Conservation (phyloP, 2,797 vertebrate genomes). For the Menidia menidia region DNA sequence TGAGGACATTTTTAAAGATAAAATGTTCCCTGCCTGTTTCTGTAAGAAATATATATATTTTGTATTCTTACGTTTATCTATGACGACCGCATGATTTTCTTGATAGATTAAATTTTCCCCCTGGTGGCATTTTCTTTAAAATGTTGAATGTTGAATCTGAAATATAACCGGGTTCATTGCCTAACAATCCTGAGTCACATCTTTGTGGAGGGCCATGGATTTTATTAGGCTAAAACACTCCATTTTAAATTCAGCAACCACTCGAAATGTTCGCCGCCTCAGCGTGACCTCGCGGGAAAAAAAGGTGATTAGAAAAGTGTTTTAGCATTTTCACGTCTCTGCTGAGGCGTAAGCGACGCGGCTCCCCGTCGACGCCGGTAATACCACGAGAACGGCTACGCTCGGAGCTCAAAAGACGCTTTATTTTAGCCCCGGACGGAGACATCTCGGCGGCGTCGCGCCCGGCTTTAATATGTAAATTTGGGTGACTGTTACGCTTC, state of each 20-base stretch:
- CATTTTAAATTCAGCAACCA: background rate
- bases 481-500: conserved; percentile 34
- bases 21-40: too few relatives aligned
- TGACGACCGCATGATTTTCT: too few relatives aligned
- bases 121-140: background rate
- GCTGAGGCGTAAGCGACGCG: conserved; percentile 30
- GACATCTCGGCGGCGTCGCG: conserved; percentile 24
- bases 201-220: background rate
- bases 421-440: conserved; percentile 27
- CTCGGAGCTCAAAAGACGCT: conserved; percentile 26
- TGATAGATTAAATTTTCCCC: background rate
- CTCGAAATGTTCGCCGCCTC: background rate
- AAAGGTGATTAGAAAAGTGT: conserved; percentile 1
- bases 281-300: background rate
- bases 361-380: conserved; percentile 20
- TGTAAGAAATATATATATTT: too few relatives aligned
- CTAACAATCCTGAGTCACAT: background rate
- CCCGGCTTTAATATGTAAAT: conserved; percentile 50
- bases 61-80: too few relatives aligned
- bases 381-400: conserved; percentile 13
- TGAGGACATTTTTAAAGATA: too few relatives aligned
- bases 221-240: background rate
- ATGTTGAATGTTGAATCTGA: background rate
- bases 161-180: background rate
- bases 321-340: conserved; percentile 9